Conservation (phyloP, 2,888 invertebrate genomes). For the Ferrisia virgata region DNA sequence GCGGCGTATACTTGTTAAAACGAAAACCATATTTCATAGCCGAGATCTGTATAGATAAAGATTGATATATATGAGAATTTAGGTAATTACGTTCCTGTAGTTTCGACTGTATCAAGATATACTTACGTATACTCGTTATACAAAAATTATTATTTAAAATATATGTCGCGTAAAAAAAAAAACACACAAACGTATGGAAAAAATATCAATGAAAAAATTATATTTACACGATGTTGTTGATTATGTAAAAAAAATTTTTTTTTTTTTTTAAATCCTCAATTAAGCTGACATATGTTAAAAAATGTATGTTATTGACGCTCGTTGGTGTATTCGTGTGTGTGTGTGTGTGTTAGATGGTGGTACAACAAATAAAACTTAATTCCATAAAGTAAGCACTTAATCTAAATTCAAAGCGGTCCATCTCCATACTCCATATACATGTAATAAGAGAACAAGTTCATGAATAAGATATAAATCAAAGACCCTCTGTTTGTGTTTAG, state of each 20-base stretch:
- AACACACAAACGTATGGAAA: too few species aligned
- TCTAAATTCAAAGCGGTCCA: slow-evolving; percentile 4
- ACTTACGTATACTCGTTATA: background rate
- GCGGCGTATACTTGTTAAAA: background rate
- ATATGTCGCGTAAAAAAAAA: background rate
- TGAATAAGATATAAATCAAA: slow-evolving; percentile 28
- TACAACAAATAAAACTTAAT: background rate
- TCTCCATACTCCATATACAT: too few species aligned
- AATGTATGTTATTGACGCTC: too few species aligned
- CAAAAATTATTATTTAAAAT: background rate
- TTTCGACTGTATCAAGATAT: background rate
- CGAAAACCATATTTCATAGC: slow-evolving; percentile 11
- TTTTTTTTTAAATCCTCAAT: too few species aligned
- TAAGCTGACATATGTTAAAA: too few species aligned
- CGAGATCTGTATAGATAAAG: background rate
- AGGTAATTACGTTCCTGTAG: background rate
- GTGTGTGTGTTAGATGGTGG: too few species aligned
- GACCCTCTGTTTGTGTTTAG: background rate
- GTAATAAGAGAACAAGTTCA: slow-evolving; percentile 15
- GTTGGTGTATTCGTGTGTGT: too few species aligned
- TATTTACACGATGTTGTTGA: too few species aligned
- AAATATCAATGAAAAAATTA: background rate
- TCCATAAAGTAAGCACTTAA: slow-evolving; percentile 20
- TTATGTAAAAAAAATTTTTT: too few species aligned
- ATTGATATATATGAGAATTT: slow-evolving; percentile 2